Evolutionary conservation across 2,888 invertebrate species (phyloP).

Genomic region (Drosophila quinaria): DNA sequence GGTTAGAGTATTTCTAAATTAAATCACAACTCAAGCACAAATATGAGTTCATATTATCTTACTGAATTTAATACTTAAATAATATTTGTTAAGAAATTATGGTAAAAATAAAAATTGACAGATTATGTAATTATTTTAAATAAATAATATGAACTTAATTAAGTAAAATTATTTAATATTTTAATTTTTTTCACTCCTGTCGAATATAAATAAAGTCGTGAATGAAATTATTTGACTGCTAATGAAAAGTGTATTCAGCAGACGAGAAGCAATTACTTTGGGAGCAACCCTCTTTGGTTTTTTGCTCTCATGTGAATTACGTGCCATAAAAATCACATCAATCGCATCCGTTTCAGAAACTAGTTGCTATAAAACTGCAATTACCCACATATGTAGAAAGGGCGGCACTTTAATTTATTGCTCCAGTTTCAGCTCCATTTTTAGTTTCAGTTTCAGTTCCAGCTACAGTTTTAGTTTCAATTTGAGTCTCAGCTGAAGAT

Average conservation of each 20-base stretch:
- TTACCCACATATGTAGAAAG: slow-evolving; percentile 59
- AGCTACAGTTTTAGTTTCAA: slow-evolving; percentile 21
- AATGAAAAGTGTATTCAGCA: background rate
- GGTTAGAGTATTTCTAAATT: background rate
- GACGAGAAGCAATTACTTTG: slow-evolving; percentile 25
- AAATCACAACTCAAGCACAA: no score
- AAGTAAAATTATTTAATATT: background rate
- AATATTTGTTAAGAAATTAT: no score
- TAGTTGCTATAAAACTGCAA: slow-evolving; percentile 79
- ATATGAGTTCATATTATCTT: no score
- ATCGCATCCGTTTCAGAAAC: slow-evolving; percentile 75
- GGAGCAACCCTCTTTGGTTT: slow-evolving; percentile 1
- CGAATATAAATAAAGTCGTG: background rate
- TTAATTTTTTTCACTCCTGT: background rate
- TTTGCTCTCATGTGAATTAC: slow-evolving; percentile 40
- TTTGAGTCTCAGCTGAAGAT: slow-evolving; percentile 5
- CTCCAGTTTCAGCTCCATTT: slow-evolving; percentile 22
- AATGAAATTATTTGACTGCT: background rate
- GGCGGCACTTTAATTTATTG: slow-evolving; percentile 57
- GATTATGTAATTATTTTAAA: no score
- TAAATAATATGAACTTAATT: no score
- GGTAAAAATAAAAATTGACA: no score
- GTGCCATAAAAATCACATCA: slow-evolving; percentile 77
- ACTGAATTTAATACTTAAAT: background rate
- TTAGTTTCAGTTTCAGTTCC: slow-evolving; percentile 6